Evolutionary conservation across 2,888 invertebrate genomes (phyloP).

Genomic region (Cephus nigrinus): DNA sequence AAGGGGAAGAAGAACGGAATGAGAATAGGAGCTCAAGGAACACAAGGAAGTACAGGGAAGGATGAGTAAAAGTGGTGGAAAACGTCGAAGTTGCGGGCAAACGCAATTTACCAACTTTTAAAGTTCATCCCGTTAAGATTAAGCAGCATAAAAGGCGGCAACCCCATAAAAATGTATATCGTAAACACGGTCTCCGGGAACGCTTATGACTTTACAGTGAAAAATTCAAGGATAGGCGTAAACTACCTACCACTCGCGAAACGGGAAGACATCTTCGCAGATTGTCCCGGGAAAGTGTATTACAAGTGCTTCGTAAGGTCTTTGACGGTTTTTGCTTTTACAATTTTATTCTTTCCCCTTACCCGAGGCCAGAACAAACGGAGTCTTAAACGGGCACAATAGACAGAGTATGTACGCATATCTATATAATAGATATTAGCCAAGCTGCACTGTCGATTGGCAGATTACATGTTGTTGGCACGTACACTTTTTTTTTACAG

Average conservation of each 20-base stretch:
- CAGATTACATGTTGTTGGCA: neutral
- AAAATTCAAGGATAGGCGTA: neutral
- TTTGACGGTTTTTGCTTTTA: neutral
- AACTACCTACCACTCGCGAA: neutral
- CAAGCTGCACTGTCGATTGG: neutral
- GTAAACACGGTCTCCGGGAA: conserved; percentile 29
- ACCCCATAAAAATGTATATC: conserved; percentile 41
- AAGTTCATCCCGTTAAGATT: conserved; percentile 6
- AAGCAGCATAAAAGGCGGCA: conserved; percentile 32
- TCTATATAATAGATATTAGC: too few species aligned
- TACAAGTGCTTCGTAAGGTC: neutral
- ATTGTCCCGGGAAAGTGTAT: neutral
- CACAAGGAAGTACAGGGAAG: neutral
- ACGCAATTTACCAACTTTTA: conserved; percentile 7
- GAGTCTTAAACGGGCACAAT: neutral
- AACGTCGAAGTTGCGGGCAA: neutral
- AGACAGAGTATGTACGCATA: neutral
- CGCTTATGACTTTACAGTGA: conserved; percentile 2
- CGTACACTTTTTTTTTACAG: conserved; percentile 19
- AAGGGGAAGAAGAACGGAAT: neutral
- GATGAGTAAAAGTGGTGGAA: neutral
- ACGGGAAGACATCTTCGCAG: neutral
- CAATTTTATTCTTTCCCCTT: neutral
- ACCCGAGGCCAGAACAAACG: neutral
- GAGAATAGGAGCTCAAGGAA: neutral